phyloP scores from a whole-genome alignment of 2,888 invertebrate genomes.

The Serripes groenlandicus region DNA sequence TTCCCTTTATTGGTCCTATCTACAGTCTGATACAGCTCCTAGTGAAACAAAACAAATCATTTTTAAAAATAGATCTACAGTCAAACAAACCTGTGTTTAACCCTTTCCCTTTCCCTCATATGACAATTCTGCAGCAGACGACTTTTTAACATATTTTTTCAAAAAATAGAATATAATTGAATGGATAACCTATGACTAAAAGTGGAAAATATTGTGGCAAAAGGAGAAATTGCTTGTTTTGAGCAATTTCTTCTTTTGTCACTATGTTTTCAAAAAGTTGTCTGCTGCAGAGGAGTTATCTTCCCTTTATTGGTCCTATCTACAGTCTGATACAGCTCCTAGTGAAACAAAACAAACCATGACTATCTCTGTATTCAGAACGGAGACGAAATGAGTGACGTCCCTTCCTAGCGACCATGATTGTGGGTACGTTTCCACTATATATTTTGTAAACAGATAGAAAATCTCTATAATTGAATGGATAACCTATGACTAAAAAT shows the following conservation, averaged over 20 bases:
- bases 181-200: too few species aligned
- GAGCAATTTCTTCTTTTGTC: not conserved
- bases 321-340: constrained; percentile 76
- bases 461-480: too few species aligned
- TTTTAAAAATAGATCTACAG: not conserved
- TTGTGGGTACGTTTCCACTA: too few species aligned
- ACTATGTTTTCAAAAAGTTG: not conserved
- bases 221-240: not conserved
- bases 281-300: constrained; percentile 70
- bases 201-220: not conserved
- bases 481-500: not conserved
- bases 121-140: too few species aligned
- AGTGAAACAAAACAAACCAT: constrained; percentile 12
- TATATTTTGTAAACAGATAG: too few species aligned
- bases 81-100: not conserved
- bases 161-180: too few species aligned
- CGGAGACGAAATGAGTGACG: not conserved
- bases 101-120: not conserved
- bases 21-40: constrained; percentile 76
- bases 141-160: too few species aligned
- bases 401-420: too few species aligned
- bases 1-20: constrained; percentile 72
- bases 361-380: not conserved
- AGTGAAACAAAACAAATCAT: constrained; percentile 12
- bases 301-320: constrained; percentile 72